Evolutionary conservation across 2,797 vertebrate genomes (phyloP), one percentile per base, ranked within the genome.

Genomic region (Amphiprion clarkii): DNA sequence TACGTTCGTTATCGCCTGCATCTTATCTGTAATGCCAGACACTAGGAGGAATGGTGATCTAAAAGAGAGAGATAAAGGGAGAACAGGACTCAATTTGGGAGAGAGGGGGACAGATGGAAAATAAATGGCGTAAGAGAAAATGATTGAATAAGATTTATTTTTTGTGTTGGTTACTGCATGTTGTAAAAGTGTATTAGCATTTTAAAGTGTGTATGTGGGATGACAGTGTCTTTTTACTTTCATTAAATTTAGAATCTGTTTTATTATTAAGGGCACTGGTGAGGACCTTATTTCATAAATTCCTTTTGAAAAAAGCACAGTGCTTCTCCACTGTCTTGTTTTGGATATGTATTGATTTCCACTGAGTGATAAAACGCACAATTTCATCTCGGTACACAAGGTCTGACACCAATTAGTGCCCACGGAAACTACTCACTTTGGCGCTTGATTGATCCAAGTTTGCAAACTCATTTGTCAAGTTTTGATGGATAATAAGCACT

Each of bases 21-120:
- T 87, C 82, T 89, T 90, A 92, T 91, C 88, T 71, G 40, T 46
- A 23, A 68, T 77, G 71, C 69, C 88, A 90, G 80, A 86, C 72
- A 87, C 42, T 65, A 82, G 53, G 44, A 78, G 53, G 44, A 78
- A 77, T 55, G n/a, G 31, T 44, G 33, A 67, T 82, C 44, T 39
- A 66, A 67, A 67, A 62, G 40, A 62, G 16, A 25, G 31, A 49
- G 42, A 78, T 67, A 71, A 71, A 63, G 19, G 39, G 29, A 74
- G 49, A 77, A 63, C 53, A 69, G 44, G 27, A 49, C 33, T 74
- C 29, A 12, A 81, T 82, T 64, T 78, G 27, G 39, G 46, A 55
- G 23, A 56, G n/a, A 58, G 2, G 21, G 12, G 21, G 6, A 39
- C 27, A 39, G 21, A 36, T 68, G 11, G 44, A 57, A 25, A 62